Percentiles rank a stretch among this genome's conserved stretches.
Conservation (phyloP, 1,140 invertebrate species). For the Littorina saxatilis region DNA sequence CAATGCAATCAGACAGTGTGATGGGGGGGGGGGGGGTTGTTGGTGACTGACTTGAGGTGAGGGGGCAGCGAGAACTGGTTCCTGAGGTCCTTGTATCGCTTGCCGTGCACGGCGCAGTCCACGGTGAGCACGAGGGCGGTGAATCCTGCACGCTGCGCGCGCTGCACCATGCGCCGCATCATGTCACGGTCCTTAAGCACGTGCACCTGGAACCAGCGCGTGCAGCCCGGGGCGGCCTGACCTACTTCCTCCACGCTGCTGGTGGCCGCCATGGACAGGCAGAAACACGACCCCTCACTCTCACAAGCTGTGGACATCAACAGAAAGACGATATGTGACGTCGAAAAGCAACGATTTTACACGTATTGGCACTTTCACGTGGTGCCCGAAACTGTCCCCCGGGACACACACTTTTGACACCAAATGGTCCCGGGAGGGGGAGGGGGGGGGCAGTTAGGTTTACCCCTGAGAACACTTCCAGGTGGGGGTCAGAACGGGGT, state of each 20-base stretch:
- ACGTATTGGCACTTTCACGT: too few species aligned
- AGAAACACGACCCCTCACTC: constrained; percentile 85
- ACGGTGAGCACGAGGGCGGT: constrained; percentile 93
- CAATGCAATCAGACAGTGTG: too few species aligned
- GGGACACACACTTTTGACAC: neutral
- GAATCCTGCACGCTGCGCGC: constrained; percentile 91
- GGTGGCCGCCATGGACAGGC: constrained; percentile 91
- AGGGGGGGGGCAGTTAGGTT: too few species aligned
- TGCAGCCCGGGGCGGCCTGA: constrained; percentile 82
- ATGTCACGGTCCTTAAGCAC: constrained; percentile 88
- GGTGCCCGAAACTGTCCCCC: too few species aligned
- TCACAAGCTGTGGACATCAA: constrained; percentile 82
- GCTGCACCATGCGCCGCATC: constrained; percentile 83
- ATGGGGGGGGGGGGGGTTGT: too few species aligned
- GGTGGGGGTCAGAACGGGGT: too few species aligned
- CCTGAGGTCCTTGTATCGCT: constrained; percentile 85
- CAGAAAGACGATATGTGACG: neutral
- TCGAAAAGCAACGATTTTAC: too few species aligned
- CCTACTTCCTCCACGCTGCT: constrained; percentile 92
- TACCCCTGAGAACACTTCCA: too few species aligned
- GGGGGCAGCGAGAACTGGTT: constrained; percentile 90
- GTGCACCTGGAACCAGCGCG: constrained; percentile 73
- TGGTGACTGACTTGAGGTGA: constrained; percentile 82
- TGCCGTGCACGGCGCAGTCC: constrained; percentile 91
- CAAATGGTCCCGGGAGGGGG: neutral